Evolutionary conservation across 2,888 invertebrate species (phyloP).

Genomic region (Dasysyrphus tricinctus): DNA sequence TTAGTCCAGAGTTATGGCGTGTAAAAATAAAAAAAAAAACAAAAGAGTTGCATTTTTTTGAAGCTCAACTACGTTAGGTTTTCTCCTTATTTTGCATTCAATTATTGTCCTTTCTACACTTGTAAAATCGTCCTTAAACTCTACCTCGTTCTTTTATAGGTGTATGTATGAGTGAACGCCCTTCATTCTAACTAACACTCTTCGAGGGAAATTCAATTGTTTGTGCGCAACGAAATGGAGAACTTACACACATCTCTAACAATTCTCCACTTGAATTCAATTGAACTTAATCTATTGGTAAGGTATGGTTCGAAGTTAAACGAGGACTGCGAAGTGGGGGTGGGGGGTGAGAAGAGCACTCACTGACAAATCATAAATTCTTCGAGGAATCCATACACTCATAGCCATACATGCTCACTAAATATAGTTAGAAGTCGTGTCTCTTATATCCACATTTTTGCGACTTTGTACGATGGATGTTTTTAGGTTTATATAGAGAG

Average conservation of each 20-base stretch:
- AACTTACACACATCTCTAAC: slow-evolving; percentile 50
- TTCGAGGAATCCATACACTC: slow-evolving; percentile 50
- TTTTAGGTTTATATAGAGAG: background rate
- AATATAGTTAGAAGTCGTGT: slow-evolving; percentile 8
- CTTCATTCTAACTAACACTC: slow-evolving; percentile 39
- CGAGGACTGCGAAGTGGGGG: background rate
- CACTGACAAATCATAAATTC: slow-evolving; percentile 65
- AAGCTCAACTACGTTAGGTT: background rate
- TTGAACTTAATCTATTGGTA: slow-evolving; percentile 71
- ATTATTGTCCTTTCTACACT: slow-evolving; percentile 69
- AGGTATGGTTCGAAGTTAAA: slow-evolving; percentile 8
- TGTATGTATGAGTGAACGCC: slow-evolving; percentile 31
- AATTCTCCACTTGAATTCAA: slow-evolving; percentile 67
- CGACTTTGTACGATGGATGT: background rate
- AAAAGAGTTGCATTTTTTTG: slow-evolving; percentile 18
- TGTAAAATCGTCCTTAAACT: slow-evolving; percentile 71
- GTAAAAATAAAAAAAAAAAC: slow-evolving; percentile 8
- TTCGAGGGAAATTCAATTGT: slow-evolving; percentile 77
- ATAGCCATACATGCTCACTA: background rate
- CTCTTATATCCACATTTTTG: background rate
- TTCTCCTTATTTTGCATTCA: slow-evolving; percentile 71
- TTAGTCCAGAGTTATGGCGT: background rate
- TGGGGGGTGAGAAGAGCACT: background rate
- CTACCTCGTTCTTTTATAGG: slow-evolving; percentile 19
- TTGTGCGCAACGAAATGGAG: slow-evolving; percentile 75